A percentile compares a stretch with the other conserved stretches of the same genome.
Conservation (phyloP, 2,888 invertebrate species). For the Trissolcus brochymenae region DNA sequence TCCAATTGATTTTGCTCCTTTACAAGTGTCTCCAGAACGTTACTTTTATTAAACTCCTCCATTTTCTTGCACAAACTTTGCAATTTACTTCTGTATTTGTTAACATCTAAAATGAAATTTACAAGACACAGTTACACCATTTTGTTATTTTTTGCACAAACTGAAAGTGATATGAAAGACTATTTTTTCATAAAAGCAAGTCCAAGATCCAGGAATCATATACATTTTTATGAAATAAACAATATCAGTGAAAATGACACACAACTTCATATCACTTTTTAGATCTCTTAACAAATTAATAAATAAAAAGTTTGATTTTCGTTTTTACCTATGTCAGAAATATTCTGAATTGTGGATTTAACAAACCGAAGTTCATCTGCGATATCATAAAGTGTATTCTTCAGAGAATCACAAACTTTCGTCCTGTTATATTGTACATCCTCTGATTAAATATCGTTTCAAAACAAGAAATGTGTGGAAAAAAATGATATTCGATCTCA, state of each 20-base stretch:
- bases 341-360: slow-evolving; percentile 59
- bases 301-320: no score
- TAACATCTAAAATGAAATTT: slow-evolving; percentile 61
- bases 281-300: no score
- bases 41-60: slow-evolving; percentile 64
- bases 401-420: slow-evolving; percentile 49
- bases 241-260: no score
- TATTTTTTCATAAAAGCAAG: background rate
- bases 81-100: slow-evolving; percentile 65
- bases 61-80: slow-evolving; percentile 66
- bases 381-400: slow-evolving; percentile 59
- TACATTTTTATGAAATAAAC: no score
- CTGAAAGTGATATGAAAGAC: no score
- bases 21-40: slow-evolving; percentile 58
- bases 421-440: slow-evolving; percentile 46
- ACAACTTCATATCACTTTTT: no score
- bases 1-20: slow-evolving; percentile 65
- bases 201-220: no score
- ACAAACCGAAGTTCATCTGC: slow-evolving; percentile 60
- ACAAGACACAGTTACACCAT: no score
- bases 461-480: background rate
- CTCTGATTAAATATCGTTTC: background rate
- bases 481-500: slow-evolving; percentile 12
- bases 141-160: no score
- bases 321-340: slow-evolving; percentile 65